Base-by-base conservation (phyloP, 2,888 invertebrate genomes). In the Trimorus sp. region DNA sequence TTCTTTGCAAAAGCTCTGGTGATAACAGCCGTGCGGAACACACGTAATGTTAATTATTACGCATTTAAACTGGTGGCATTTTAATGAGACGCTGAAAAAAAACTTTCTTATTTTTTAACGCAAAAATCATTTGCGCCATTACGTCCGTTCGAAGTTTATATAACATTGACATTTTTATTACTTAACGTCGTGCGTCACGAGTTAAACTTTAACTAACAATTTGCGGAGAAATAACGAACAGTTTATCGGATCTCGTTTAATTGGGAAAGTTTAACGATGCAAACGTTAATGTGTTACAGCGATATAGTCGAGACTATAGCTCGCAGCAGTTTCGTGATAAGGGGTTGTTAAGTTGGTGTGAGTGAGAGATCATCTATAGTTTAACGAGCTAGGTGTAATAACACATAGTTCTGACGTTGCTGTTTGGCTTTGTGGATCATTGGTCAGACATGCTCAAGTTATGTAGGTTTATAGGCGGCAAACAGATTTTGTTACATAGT, bases 321-420 rank as follows among this genome's bases (percentile, higher is more conserved):
- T 75, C 65, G 8, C 48, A 15, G 15, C 14, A 59, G 60, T 76
- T 69, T 76, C 76, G 54, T 69, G 69, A 76, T 76, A 69, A 76
- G 48, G 9, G 7, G 56, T 49, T 56, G 76, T 69, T 76, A 76
- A 68, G 51, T 42, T 37, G 12, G 9, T 15, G 40, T 7, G 42
- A 66, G 54, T 75, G 56, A 15, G 48, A 58, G 42, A 66, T 49
- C 40, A 48, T 69, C 59, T 71, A 53, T 37, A 58, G 60, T 70
- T 58, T 58, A 65, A 38, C 74, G 54, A 54, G 15, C 1, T 26
- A 0, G 3, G 26, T 16, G 16, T 40, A 11, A 65, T 56, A 68
- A 56, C 26, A 42, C 11, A 14, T 45, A 49, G 4, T 51, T 63
- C 16, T 16, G n/a, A 48, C 26, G 9, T 16, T 15, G 16, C 3